These are phyloP conservation scores for Chamaetylas fuelleborni DNA, from an alignment of 2,113 vertebrate species.

Conservation along the genomic window DNA sequence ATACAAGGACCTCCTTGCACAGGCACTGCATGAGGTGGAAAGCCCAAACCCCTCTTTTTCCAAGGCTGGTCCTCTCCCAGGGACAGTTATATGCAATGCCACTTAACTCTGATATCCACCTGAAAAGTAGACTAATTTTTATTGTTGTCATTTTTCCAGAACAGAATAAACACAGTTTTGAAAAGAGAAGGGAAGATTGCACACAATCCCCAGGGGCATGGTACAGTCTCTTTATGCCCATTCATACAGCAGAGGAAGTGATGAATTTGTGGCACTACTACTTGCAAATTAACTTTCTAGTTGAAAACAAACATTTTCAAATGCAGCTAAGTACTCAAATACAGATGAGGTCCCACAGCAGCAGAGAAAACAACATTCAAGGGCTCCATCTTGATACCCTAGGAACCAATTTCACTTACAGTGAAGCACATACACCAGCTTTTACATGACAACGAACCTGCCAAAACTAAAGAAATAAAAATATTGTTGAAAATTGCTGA, in stretches of 20 bases:
- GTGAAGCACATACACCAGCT: not conserved
- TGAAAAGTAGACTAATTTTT: not conserved
- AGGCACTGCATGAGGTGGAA: not conserved
- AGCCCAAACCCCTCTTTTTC: not conserved
- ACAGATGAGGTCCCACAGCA: not conserved
- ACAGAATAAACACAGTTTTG: not conserved
- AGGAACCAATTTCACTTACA: not conserved
- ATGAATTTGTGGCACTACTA: not conserved
- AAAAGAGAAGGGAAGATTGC: not conserved
- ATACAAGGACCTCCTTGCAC: not conserved
- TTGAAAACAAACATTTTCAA: not conserved
- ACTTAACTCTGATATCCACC: not conserved
- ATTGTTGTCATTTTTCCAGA: not conserved
- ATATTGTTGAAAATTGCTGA: not conserved
- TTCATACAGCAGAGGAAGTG: not conserved
- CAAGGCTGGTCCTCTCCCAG: not conserved
- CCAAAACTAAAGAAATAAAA: not conserved
- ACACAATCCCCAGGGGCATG: not conserved
- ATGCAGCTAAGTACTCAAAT: not conserved
- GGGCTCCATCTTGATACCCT: not conserved
- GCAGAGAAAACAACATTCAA: not conserved
- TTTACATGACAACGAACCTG: not conserved
- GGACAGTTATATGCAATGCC: not conserved
- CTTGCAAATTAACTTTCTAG: constrained; percentile 15
- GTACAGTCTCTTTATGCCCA: not conserved